These are phyloP conservation scores for Ameiurus melas DNA, from an alignment of 2,113 vertebrate species.

Conservation along the genomic window DNA sequence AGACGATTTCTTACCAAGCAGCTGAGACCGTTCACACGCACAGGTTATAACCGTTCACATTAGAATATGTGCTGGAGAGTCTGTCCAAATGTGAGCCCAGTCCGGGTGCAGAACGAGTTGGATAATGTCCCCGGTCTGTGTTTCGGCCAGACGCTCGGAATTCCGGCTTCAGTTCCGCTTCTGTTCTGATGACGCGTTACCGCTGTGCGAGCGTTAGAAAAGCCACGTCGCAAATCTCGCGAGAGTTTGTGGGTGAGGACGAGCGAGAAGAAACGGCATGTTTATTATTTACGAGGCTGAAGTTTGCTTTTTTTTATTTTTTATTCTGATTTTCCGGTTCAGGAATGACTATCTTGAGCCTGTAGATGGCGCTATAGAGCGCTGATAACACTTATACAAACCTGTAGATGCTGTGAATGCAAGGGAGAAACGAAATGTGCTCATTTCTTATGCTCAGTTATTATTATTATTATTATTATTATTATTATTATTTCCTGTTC, in stretches of 20 bases:
- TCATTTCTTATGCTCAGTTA: too few relatives aligned
- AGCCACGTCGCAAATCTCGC: slow-evolving; percentile 42
- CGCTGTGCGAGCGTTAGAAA: not conserved
- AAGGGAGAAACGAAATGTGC: too few relatives aligned
- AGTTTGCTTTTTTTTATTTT: not conserved
- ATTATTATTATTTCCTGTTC: not conserved
- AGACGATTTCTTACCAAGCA: not conserved
- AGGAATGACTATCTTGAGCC: not conserved
- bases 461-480: too few relatives aligned
- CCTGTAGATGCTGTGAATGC: too few relatives aligned
- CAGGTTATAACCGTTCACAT: not conserved
- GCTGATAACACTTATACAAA: not conserved
- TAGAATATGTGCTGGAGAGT: not conserved
- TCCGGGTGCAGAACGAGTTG: not conserved
- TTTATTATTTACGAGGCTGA: not conserved
- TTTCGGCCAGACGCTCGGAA: slow-evolving; percentile 1
- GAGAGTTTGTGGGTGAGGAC: not conserved
- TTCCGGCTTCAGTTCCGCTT: slow-evolving; percentile 47
- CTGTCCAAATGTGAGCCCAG: not conserved
- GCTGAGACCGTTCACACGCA: not conserved
- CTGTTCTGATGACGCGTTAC: slow-evolving; percentile 50
- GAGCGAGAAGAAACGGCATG: too few relatives aligned
- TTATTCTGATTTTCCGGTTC: not conserved
- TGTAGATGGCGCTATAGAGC: not conserved
- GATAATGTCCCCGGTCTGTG: not conserved